Evolutionary conservation across 2,113 vertebrate genomes (phyloP), one percentile per base, ranked within the genome.

Genomic region (Notechis scutatus): DNA sequence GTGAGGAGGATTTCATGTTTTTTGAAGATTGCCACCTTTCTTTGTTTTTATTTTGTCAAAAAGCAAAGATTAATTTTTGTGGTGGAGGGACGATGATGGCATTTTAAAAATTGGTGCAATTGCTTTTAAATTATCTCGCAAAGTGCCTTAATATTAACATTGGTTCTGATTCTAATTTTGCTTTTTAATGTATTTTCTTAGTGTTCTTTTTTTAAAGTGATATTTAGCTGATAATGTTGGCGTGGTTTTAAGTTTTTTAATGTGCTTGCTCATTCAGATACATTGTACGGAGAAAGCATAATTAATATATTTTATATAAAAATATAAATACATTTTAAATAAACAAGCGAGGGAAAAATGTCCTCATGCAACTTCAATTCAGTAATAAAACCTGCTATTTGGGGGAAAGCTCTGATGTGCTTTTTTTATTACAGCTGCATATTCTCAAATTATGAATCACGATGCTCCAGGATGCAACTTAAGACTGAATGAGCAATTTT

Each of bases 171-270:
- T 92, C 39, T 59, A 74, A 90, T 59, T 85, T 45, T 92, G 26
- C 64, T 86, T 61, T 92, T 87, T 90, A 86, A 90, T 90, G 55
- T 50, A 24, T 34, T 29, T 52, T 57, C 45, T 61, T 81, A 81
- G 20, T 86, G 20, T 93, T 45, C 50, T 61, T 86, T 90, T 86
- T 52, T 52, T 12, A 52, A 93, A 93, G 26, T 59, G 56, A 20
- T 86, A 45, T 64, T 85, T 93, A 90, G 26, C 86, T 86, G 88
- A 90, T 93, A 90, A 93, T 87, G 55, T 61, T 90, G 12, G 47
- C 34, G 55, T 39, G 29, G 29, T 50, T 86, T 90, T 74, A 90
- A 54, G n/a, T 21, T 45, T 93, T 61, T 90, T 61, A 59, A 85
- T 14, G 34, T 85, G 14, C 4, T 7, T 14, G 34, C 12, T 59